Evolutionary conservation across 2,797 vertebrate species (phyloP).

Genomic region (Macropus fuliginosus): DNA sequence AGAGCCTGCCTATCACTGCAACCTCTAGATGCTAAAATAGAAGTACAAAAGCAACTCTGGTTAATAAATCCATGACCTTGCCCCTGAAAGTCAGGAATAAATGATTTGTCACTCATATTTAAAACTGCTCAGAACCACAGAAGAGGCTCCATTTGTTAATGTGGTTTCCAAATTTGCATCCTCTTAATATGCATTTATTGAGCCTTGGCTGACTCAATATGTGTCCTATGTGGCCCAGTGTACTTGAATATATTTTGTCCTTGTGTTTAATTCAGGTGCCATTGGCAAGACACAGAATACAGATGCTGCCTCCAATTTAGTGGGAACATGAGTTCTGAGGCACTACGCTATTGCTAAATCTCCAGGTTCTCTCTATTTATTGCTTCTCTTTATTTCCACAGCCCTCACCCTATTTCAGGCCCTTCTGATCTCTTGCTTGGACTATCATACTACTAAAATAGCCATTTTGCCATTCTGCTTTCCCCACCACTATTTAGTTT

Average conservation of each 20-base stretch:
- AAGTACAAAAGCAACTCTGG: conserved; percentile 71
- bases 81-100: conserved; percentile 71
- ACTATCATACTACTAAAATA: neutral
- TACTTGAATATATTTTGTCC: neutral
- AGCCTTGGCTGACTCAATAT: conserved; percentile 46
- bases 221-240: conserved; percentile 37
- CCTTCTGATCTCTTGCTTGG: neutral
- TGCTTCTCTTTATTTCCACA: neutral
- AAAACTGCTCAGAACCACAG: conserved; percentile 62
- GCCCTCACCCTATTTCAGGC: neutral
- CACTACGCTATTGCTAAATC: neutral
- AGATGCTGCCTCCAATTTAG: neutral
- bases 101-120: conserved; percentile 74
- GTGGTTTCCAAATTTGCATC: conserved; percentile 74
- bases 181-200: conserved; percentile 75
- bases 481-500: neutral
- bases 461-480: neutral
- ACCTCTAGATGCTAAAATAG: conserved; percentile 77
- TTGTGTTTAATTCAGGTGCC: conserved; percentile 50
- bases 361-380: neutral
- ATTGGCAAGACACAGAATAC: conserved; percentile 42
- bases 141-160: conserved; percentile 76
- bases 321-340: neutral
- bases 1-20: conserved; percentile 78
- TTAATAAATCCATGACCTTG: conserved; percentile 80